Base-by-base conservation (phyloP, 2,888 invertebrate species). In the Ceraclea dissimilis region DNA sequence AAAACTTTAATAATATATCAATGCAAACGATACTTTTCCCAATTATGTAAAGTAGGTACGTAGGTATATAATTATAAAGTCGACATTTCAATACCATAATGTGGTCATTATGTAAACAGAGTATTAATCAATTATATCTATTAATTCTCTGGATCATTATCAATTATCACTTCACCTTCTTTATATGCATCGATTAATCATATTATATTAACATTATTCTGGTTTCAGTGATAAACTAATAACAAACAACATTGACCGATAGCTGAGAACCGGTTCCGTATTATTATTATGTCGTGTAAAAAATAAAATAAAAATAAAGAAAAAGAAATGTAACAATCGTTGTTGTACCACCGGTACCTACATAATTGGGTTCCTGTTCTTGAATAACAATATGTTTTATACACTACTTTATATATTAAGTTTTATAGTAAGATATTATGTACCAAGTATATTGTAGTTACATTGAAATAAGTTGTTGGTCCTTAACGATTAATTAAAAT, bases 251-350 rank as follows among this genome's bases (percentile, higher is more conserved):
- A 39, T 39, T 39, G 39, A 39, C 39, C 39, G 39, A 39, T 39
- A 39, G 39, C 16, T 13, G 2, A 13, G 39, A 39, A 39, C 39
- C 13, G 39, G 39, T 39, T 39, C 10, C 10, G 10, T 26, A 26
- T 26, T 26, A 26, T 26, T 6, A 26, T 39, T 8, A 16, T 39
- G 39, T 39, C 13, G 39, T 39, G 39, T 39, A 39, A 39, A 39
- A 26, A 39, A 39, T 16, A 39, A 39, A 39, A 39, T 8, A 31
- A 31, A 31, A 31, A 31, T 31, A 31, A 31, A 13, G 13, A 13
- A 39, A 39, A 39, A 39, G 39, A 39, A 39, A 39, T 39, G 39
- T 39, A 39, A 39, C 39, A 39, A 39, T 39, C 39, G 39, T 39
- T 39, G 39, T 39, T 39, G 39, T 39, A 39, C 13, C 39, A 39